Evolutionary conservation across 2,888 invertebrate species (phyloP).

Genomic region (Myopa tessellatipennis): DNA sequence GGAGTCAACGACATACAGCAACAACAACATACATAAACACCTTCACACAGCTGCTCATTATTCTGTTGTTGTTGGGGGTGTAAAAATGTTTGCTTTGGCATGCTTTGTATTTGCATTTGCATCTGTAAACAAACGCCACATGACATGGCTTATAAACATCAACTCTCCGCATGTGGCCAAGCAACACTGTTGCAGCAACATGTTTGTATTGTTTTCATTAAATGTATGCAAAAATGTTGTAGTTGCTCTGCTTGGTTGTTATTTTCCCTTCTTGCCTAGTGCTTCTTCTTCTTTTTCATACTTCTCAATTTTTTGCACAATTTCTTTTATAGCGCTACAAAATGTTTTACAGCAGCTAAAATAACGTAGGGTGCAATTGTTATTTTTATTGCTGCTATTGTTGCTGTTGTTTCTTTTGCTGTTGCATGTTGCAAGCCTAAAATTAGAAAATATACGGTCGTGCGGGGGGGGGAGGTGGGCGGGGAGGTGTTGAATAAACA

Average conservation of each 20-base stretch:
- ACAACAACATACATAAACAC: too few relatives aligned
- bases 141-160: too few relatives aligned
- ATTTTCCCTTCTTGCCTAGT: too few relatives aligned
- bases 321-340: neutral
- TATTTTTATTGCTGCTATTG: slow-evolving; percentile 13
- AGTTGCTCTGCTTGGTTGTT: too few relatives aligned
- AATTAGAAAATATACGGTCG: neutral
- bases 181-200: slow-evolving; percentile 17
- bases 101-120: neutral
- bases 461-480: too few relatives aligned
- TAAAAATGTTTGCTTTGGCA: neutral
- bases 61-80: too few relatives aligned
- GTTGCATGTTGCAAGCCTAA: neutral
- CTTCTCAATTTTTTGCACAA: too few relatives aligned
- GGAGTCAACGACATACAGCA: too few relatives aligned
- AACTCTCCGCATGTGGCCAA: neutral
- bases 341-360: slow-evolving; percentile 1
- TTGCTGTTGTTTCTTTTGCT: neutral
- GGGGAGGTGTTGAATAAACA: neutral
- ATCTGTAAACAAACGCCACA: too few relatives aligned
- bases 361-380: neutral
- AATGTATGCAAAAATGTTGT: too few relatives aligned
- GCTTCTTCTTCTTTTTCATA: too few relatives aligned
- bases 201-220: neutral
- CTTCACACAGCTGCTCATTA: too few relatives aligned